A percentile compares a stretch with the other conserved stretches of the same genome.
These are phyloP conservation scores for Beroe forskalii DNA, from an alignment of 37 sponge, comb jelly and placozoan genomes.

Conservation along the genomic window DNA sequence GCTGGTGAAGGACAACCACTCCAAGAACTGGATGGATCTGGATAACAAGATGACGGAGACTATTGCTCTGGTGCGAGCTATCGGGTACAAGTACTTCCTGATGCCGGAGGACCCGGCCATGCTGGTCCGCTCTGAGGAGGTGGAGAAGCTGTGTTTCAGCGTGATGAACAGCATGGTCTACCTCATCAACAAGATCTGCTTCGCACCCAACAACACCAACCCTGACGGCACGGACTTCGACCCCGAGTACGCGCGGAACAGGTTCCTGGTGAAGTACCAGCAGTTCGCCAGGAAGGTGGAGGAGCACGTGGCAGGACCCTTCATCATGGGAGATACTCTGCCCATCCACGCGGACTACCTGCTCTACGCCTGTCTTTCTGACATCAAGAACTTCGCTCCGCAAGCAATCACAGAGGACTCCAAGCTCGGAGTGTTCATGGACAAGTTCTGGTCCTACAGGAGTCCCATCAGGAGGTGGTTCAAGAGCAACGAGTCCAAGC, in stretches of 20 bases:
- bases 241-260: neutral
- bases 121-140: neutral
- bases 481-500: neutral
- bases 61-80: constrained; percentile 10
- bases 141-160: constrained; percentile 33
- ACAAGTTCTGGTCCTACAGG: neutral
- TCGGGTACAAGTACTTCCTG: neutral
- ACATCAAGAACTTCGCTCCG: neutral
- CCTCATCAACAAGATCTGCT: constrained; percentile 62
- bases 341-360: constrained; percentile 25
- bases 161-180: constrained; percentile 52
- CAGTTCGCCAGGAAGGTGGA: neutral
- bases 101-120: constrained; percentile 8
- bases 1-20: neutral
- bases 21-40: constrained; percentile 54
- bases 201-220: constrained; percentile 46
- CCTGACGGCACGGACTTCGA: neutral
- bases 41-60: constrained; percentile 56
- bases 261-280: neutral
- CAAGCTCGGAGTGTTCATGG: neutral
- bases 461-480: constrained; percentile 26
- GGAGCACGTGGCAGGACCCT: neutral
- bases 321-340: constrained; percentile 15
- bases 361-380: constrained; percentile 5
- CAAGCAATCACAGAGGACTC: neutral